Percentiles rank a stretch among this genome's conserved stretches.
Evolutionary conservation across 2,113 vertebrate species (phyloP).

Genomic region (Syngnathus typhle): DNA sequence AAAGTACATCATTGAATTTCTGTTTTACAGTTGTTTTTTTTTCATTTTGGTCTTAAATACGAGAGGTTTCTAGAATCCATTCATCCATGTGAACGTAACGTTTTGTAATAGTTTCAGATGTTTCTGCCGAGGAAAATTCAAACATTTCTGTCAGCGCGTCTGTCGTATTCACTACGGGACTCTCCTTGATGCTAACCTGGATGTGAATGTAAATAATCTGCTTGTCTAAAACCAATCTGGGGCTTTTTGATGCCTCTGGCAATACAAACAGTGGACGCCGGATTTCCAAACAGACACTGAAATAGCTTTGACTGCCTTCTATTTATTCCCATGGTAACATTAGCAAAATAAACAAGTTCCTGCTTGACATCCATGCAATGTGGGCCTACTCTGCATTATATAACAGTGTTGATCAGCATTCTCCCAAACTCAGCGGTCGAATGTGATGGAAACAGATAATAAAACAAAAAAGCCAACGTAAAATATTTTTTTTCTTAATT

Average conservation of each 20-base stretch:
- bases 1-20: too few species aligned
- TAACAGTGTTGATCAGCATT: neutral
- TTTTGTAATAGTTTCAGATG: slow-evolving; percentile 6
- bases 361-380: too few species aligned
- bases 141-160: slow-evolving; percentile 18
- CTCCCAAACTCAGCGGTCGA: neutral
- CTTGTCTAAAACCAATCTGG: slow-evolving; percentile 8
- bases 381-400: neutral
- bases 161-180: slow-evolving; percentile 16
- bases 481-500: neutral
- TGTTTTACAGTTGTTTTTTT: too few species aligned
- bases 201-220: slow-evolving; percentile 44
- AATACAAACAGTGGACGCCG: slow-evolving; percentile 1
- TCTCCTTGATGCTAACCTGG: slow-evolving; percentile 37
- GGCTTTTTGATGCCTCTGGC: slow-evolving; percentile 24
- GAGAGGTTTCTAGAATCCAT: too few species aligned
- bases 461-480: neutral
- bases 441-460: neutral
- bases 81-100: neutral
- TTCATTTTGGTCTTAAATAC: too few species aligned
- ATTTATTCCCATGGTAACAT: neutral
- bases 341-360: too few species aligned
- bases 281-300: slow-evolving; percentile 26
- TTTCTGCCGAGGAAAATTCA: slow-evolving; percentile 12
- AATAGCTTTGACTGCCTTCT: neutral